These are phyloP conservation scores for Geococcyx californianus DNA, from an alignment of 2,113 vertebrate species.

Conservation along the genomic window DNA sequence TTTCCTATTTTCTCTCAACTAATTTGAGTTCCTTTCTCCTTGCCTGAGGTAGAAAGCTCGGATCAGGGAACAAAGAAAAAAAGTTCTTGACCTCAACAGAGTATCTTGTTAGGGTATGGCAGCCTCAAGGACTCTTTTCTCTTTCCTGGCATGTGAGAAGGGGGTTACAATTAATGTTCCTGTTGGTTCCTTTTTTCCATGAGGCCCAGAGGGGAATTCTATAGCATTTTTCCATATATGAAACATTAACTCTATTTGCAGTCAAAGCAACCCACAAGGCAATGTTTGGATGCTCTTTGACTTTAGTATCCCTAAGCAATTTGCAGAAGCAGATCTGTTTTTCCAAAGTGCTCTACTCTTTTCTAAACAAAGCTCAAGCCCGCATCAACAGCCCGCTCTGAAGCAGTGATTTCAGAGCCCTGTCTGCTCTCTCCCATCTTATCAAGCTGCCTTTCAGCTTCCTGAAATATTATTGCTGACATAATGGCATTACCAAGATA, in stretches of 20 bases:
- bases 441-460: slow-evolving; percentile 10
- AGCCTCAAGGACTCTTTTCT: neutral
- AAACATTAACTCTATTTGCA: neutral
- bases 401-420: neutral
- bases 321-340: neutral
- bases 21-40: neutral
- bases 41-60: neutral
- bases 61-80: neutral
- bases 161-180: neutral
- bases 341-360: neutral
- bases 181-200: neutral
- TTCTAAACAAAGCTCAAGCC: neutral
- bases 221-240: neutral
- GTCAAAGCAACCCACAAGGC: neutral
- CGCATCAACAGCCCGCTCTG: neutral
- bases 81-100: neutral
- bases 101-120: neutral
- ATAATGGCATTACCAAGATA: neutral
- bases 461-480: slow-evolving; percentile 20
- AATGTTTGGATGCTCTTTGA: neutral
- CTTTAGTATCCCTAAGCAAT: neutral
- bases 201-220: neutral
- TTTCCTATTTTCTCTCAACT: slow-evolving; percentile 4
- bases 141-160: neutral
- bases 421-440: neutral